phyloP scores from a whole-genome alignment of 2,888 invertebrate genomes.

The Cremastinae sp. region DNA sequence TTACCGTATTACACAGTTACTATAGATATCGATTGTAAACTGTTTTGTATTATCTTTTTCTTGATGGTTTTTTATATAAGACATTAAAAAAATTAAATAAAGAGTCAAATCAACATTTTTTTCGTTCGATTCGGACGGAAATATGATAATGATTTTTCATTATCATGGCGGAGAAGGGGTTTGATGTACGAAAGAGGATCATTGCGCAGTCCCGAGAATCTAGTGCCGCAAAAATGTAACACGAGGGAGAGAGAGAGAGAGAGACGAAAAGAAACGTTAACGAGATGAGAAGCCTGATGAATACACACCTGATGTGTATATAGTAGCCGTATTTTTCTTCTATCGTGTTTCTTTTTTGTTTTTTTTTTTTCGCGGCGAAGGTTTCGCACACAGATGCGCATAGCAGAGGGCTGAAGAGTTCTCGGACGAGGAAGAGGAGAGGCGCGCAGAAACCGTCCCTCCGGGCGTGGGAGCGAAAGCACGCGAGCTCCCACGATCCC shows the following conservation, averaged over 20 bases:
- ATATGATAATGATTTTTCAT: slow-evolving; percentile 34
- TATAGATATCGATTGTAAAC: too few relatives aligned
- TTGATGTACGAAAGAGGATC: slow-evolving; percentile 19
- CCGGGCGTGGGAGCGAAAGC: slow-evolving; percentile 76
- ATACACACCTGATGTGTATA: slow-evolving; percentile 30
- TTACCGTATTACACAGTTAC: too few relatives aligned
- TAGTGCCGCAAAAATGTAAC: slow-evolving; percentile 28
- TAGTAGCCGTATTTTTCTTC: slow-evolving; percentile 68
- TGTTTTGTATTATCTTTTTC: too few relatives aligned
- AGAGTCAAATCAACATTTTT: background rate
- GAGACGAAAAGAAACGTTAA: slow-evolving; percentile 36
- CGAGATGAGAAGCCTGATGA: slow-evolving; percentile 73
- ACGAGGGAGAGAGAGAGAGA: slow-evolving; percentile 1
- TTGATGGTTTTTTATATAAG: background rate
- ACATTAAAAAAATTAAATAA: background rate
- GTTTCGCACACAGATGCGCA: slow-evolving; percentile 8
- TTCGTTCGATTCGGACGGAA: background rate
- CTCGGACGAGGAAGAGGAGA: slow-evolving; percentile 40
- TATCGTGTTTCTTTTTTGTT: slow-evolving; percentile 1
- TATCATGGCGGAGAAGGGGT: slow-evolving; percentile 16
- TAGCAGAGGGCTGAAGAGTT: slow-evolving; percentile 35
- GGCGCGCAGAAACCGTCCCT: slow-evolving; percentile 48
- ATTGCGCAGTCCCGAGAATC: slow-evolving; percentile 33
- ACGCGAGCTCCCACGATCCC: slow-evolving; percentile 75
- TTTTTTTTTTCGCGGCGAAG: slow-evolving; percentile 15